Conservation (phyloP, 2,797 vertebrate genomes). For the Buceros bicornis region DNA sequence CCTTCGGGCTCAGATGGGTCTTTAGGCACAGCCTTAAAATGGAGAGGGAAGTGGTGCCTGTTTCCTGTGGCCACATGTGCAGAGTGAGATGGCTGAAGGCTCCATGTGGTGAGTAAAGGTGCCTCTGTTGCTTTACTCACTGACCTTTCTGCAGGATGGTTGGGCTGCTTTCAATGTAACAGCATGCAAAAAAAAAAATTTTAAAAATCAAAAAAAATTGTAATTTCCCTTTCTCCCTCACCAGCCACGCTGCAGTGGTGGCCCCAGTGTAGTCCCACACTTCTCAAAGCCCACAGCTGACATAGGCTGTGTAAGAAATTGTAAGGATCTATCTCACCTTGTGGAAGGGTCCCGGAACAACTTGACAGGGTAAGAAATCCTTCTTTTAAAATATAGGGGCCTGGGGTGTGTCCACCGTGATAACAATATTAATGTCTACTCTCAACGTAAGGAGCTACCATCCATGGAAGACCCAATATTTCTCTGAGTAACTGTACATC, state of each 20-base stretch:
- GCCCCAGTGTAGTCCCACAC: rapidly evolving
- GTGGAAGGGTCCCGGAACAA: background rate
- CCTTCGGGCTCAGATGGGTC: background rate
- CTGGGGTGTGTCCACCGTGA: background rate
- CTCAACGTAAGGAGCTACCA: background rate
- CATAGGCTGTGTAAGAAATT: background rate
- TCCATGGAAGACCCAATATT: background rate
- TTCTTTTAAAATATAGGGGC: background rate
- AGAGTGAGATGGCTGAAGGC: background rate
- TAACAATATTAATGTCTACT: background rate
- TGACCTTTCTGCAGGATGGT: background rate
- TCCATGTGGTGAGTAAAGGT: background rate
- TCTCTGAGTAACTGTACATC: background rate
- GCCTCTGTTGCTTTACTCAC: background rate
- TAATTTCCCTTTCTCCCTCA: background rate
- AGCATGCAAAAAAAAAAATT: background rate
- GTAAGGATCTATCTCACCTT: background rate
- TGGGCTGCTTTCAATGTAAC: background rate
- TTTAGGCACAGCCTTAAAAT: background rate
- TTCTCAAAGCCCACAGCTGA: background rate
- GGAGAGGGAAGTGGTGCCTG: background rate
- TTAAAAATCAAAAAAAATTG: too few species aligned
- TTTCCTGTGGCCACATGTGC: background rate
- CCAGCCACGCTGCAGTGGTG: background rate
- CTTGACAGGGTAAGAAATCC: background rate